These are phyloP conservation scores for Ailurus styani DNA, from an alignment of 2,113 vertebrate genomes.

Conservation along the genomic window DNA sequence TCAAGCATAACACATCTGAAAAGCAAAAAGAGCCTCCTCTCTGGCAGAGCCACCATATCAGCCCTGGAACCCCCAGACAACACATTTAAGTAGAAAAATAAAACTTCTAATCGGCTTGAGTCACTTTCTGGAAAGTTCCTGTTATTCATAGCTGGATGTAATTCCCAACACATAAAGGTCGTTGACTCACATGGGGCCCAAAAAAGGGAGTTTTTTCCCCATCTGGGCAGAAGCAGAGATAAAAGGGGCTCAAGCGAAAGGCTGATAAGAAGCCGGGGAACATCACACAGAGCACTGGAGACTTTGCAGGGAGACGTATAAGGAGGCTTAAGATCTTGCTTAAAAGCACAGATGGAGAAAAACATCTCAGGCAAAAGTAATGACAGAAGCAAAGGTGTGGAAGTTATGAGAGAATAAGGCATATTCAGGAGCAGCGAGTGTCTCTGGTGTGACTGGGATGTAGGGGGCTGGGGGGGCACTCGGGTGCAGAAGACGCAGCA, in stretches of 20 bases:
- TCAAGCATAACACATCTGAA: background rate
- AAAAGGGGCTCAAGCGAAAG: background rate
- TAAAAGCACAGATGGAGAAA: background rate
- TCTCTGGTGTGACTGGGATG: background rate
- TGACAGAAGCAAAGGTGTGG: background rate
- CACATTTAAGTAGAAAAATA: slow-evolving; percentile 12
- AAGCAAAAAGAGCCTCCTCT: background rate
- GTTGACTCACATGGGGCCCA: background rate
- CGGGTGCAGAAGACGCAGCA: too few species aligned
- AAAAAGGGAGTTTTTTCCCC: background rate
- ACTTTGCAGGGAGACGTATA: background rate
- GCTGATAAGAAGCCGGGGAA: background rate
- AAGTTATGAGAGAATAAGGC: background rate
- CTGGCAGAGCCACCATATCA: background rate
- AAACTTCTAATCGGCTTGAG: background rate
- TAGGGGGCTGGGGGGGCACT: background rate
- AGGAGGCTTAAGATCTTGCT: background rate
- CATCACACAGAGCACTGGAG: background rate
- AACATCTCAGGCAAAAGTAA: background rate
- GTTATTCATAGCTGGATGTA: background rate
- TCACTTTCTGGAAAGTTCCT: background rate
- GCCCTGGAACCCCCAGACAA: background rate
- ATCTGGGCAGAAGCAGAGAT: background rate
- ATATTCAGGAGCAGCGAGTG: too few species aligned
- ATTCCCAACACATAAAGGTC: background rate